These are phyloP conservation scores for Agelaius phoeniceus DNA, from an alignment of 2,113 vertebrate genomes.

Conservation along the genomic window DNA sequence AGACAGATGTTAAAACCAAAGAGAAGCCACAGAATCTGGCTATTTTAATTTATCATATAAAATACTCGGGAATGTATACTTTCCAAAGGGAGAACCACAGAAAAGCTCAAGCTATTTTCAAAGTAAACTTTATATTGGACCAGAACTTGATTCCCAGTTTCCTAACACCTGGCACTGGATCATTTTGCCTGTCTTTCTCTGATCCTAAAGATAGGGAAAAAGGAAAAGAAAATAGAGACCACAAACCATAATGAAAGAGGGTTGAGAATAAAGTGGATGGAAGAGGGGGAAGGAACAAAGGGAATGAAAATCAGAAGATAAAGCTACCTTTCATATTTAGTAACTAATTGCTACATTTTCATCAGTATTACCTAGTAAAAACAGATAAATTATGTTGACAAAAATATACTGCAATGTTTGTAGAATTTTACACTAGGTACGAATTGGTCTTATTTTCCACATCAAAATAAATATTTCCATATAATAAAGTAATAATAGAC, in stretches of 20 bases:
- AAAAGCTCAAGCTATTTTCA: not conserved
- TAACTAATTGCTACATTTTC: not conserved
- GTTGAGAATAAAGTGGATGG: not conserved
- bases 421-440: not conserved
- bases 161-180: not conserved
- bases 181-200: not conserved
- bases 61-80: not conserved
- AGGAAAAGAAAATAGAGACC: not conserved
- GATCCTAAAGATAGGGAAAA: not conserved
- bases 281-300: not conserved
- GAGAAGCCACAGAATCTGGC: not conserved
- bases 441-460: not conserved
- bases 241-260: not conserved
- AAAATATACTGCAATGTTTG: not conserved
- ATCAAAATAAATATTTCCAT: not conserved
- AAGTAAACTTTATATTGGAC: not conserved
- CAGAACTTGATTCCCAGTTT: not conserved
- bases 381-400: not conserved
- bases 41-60: not conserved
- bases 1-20: not conserved
- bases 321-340: not conserved
- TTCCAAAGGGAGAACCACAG: not conserved
- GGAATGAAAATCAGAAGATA: not conserved
- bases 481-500: not conserved
- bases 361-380: not conserved